A percentile compares a stretch with the other conserved stretches of the same genome.
Evolutionary conservation across 2,113 vertebrate species (phyloP).

Genomic region (Mixornis gularis): DNA sequence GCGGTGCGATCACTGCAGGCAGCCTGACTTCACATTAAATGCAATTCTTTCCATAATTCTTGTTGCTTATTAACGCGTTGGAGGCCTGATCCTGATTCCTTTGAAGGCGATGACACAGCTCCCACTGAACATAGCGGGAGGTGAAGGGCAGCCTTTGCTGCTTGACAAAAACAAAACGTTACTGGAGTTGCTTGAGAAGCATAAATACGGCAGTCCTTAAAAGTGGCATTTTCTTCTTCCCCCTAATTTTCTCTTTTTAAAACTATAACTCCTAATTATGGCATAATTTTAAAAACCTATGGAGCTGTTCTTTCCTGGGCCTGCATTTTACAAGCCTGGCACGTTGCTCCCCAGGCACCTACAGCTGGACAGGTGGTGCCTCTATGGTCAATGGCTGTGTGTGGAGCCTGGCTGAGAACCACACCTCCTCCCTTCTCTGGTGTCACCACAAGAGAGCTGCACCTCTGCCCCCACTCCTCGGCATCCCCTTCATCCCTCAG

Average conservation of each 20-base stretch:
- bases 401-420: neutral
- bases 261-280: neutral
- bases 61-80: slow-evolving; percentile 29
- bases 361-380: rapidly evolving
- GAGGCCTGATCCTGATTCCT: slow-evolving; percentile 40
- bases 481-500: neutral
- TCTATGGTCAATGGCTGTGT: rapidly evolving
- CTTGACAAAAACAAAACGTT: slow-evolving; percentile 29
- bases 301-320: neutral
- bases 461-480: rapidly evolving
- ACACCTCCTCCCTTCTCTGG: neutral
- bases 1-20: slow-evolving; percentile 7
- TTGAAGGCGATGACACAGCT: slow-evolving; percentile 41
- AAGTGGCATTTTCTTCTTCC: neutral
- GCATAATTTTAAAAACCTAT: neutral
- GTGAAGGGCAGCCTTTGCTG: slow-evolving; percentile 19
- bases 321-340: neutral
- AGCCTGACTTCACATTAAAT: slow-evolving; percentile 40
- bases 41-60: slow-evolving; percentile 46
- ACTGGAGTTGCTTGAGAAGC: neutral
- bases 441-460: neutral
- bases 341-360: rapidly evolving
- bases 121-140: neutral
- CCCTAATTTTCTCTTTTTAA: neutral
- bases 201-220: neutral